These are phyloP conservation scores for Anoplophora glabripennis DNA, from an alignment of 1,140 invertebrate species.

Conservation along the genomic window DNA sequence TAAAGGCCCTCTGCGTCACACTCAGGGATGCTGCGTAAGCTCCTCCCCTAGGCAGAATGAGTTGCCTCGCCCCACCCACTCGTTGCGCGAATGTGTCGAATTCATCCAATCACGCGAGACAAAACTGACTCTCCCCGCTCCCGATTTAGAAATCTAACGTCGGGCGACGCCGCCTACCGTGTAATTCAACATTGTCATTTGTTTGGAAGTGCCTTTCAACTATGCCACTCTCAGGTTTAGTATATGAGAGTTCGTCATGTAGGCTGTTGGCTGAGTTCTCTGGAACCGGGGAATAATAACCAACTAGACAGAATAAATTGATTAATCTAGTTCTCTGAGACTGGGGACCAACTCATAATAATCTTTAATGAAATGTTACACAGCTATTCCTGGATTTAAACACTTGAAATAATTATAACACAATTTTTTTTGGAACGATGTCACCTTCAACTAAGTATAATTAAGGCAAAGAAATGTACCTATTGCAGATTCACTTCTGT, in stretches of 20 bases:
- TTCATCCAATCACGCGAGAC: constrained; percentile 36
- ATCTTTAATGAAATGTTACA: too few species aligned
- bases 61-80: constrained; percentile 16
- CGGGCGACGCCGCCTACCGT: constrained; percentile 4
- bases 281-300: too few species aligned
- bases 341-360: too few species aligned
- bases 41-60: constrained; percentile 25
- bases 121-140: constrained; percentile 14
- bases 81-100: constrained; percentile 9
- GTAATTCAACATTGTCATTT: constrained; percentile 3
- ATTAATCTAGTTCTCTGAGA: too few species aligned
- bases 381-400: too few species aligned
- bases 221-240: background rate
- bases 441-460: too few species aligned
- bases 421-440: too few species aligned
- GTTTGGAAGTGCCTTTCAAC: constrained; percentile 1
- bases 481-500: too few species aligned
- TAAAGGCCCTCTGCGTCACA: constrained; percentile 31
- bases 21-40: constrained; percentile 40
- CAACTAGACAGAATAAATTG: too few species aligned
- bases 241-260: background rate
- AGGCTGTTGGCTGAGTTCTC: background rate
- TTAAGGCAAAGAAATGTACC: too few species aligned
- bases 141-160: background rate
- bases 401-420: too few species aligned